A percentile compares a stretch with the other conserved stretches of the same genome.
These are phyloP conservation scores for Myotis daubentonii DNA, from an alignment of 2,797 vertebrate species.

Conservation along the genomic window DNA sequence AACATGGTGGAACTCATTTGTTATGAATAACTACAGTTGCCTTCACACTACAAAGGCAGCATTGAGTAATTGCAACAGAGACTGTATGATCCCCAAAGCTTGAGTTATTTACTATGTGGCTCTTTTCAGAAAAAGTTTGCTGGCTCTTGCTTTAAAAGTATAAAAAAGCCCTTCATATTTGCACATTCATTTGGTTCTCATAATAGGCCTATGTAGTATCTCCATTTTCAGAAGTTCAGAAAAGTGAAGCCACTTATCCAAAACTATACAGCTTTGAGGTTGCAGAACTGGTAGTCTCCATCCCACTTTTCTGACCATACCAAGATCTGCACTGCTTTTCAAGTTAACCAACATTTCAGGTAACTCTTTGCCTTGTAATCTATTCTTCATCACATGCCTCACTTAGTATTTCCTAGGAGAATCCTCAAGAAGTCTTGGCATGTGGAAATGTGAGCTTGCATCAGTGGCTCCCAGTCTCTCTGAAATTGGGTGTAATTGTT, in stretches of 20 bases:
- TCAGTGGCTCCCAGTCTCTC: not conserved
- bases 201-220: not conserved
- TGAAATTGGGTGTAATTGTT: not conserved
- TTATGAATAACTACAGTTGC: not conserved
- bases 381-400: not conserved
- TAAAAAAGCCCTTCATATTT: not conserved
- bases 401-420: not conserved
- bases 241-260: not conserved
- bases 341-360: not conserved
- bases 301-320: not conserved
- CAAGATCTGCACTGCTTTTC: not conserved
- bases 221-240: conserved; percentile 8
- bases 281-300: not conserved
- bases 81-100: not conserved
- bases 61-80: not conserved
- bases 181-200: not conserved
- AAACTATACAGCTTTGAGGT: not conserved
- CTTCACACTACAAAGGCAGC: not conserved
- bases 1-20: not conserved
- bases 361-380: not conserved
- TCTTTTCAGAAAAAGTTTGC: not conserved
- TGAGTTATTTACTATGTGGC: not conserved
- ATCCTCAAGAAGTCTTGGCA: not conserved
- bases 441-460: not conserved
- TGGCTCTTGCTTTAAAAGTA: not conserved